These are phyloP conservation scores for Synanthedon andrenaeformis DNA, from an alignment of 2,888 invertebrate species.

Conservation along the genomic window DNA sequence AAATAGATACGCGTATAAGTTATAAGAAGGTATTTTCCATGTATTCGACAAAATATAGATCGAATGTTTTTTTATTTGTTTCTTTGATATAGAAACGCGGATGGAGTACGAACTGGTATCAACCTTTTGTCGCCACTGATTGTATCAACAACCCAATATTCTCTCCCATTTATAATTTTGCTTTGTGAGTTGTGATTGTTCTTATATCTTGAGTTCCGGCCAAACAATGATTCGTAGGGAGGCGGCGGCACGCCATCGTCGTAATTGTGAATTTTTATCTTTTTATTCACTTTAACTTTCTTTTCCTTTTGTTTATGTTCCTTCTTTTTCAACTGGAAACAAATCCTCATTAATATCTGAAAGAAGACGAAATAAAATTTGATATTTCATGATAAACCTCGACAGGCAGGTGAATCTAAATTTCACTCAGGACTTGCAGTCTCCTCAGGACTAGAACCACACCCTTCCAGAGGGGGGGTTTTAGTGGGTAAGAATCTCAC, in stretches of 20 bases:
- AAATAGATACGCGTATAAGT: too few relatives aligned
- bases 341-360: constrained; percentile 39
- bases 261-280: constrained; percentile 6
- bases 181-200: constrained; percentile 44
- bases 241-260: constrained; percentile 74
- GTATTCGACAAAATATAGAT: background rate
- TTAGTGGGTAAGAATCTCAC: too few relatives aligned
- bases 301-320: constrained; percentile 10
- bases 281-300: constrained; percentile 1
- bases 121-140: constrained; percentile 74
- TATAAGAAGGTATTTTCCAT: constrained; percentile 6
- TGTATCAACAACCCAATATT: constrained; percentile 77
- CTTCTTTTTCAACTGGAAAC: constrained; percentile 16
- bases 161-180: constrained; percentile 78
- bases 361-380: constrained; percentile 6
- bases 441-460: too few relatives aligned
- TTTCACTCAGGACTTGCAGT: too few relatives aligned
- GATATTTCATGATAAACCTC: too few relatives aligned
- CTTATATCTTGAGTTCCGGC: constrained; percentile 36
- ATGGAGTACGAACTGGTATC: constrained; percentile 80
- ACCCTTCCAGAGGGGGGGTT: too few relatives aligned
- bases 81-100: constrained; percentile 78
- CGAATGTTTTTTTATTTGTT: constrained; percentile 6
- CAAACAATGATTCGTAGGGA: constrained; percentile 75
- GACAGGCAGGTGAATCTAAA: too few relatives aligned